Conservation (phyloP, 2,888 invertebrate species). For the Drosophila diplacantha region DNA sequence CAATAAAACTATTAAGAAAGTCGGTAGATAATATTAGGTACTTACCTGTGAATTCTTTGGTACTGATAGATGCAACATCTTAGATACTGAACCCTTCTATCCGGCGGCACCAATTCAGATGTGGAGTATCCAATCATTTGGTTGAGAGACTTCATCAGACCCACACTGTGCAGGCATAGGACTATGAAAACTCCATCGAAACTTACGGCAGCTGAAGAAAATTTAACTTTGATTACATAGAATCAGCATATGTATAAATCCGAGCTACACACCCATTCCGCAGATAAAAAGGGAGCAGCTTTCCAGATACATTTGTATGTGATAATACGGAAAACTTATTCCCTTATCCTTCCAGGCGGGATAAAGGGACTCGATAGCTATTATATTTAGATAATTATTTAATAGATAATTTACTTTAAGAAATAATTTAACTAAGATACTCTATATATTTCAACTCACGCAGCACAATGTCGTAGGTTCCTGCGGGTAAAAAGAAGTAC, state of each 20-base stretch:
- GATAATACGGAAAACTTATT: slow-evolving; percentile 66
- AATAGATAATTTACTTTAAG: background rate
- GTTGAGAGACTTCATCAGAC: slow-evolving; percentile 58
- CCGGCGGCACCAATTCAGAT: slow-evolving; percentile 57
- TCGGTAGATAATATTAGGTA: background rate
- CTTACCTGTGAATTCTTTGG: slow-evolving; percentile 61
- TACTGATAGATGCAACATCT: slow-evolving; percentile 68
- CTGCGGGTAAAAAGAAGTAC: slow-evolving; percentile 20
- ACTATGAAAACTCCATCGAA: slow-evolving; percentile 73
- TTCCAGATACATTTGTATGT: slow-evolving; percentile 58
- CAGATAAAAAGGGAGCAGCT: slow-evolving; percentile 46
- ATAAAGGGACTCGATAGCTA: slow-evolving; percentile 66
- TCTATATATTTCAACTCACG: slow-evolving; percentile 50
- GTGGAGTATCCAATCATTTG: slow-evolving; percentile 62
- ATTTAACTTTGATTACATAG: background rate
- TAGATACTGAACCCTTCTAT: slow-evolving; percentile 64
- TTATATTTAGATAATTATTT: background rate
- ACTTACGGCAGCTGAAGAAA: slow-evolving; percentile 58
- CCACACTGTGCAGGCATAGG: slow-evolving; percentile 65
- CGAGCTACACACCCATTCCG: slow-evolving; percentile 57
- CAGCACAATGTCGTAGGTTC: slow-evolving; percentile 47
- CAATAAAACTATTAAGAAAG: too few relatives aligned
- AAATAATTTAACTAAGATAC: background rate
- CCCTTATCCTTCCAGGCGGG: slow-evolving; percentile 68
- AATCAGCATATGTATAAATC: background rate